Evolutionary conservation across 1,140 invertebrate genomes (phyloP).

Genomic region (Brachionus rubens): DNA sequence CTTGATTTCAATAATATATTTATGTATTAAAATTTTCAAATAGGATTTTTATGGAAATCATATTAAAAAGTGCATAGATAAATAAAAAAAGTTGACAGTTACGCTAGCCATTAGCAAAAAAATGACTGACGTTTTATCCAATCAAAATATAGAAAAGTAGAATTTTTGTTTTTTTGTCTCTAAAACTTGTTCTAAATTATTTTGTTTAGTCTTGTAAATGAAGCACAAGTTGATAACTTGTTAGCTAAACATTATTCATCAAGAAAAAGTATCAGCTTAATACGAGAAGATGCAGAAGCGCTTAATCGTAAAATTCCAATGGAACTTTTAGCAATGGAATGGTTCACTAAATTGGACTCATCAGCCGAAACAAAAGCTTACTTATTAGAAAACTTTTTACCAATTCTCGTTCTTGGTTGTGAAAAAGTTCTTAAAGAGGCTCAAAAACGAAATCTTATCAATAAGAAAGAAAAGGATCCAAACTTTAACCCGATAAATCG

Average conservation of each 20-base stretch:
- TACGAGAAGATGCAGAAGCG: neutral
- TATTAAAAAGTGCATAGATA: no score
- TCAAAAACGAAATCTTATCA: slow-evolving; percentile 53
- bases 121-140: no score
- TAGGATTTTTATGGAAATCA: slow-evolving; percentile 9
- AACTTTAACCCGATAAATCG: slow-evolving; percentile 61
- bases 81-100: no score
- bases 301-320: slow-evolving; percentile 53
- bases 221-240: neutral
- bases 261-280: neutral
- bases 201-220: neutral
- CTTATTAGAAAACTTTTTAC: slow-evolving; percentile 58
- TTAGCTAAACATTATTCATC: neutral
- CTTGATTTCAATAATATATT: neutral
- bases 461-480: slow-evolving; percentile 50
- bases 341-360: slow-evolving; percentile 53
- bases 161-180: neutral
- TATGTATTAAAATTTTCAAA: neutral
- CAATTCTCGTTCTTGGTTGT: slow-evolving; percentile 57
- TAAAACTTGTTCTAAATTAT: neutral
- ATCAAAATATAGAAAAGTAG: neutral
- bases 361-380: slow-evolving; percentile 56
- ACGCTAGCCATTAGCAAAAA: no score
- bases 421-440: slow-evolving; percentile 59
- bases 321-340: slow-evolving; percentile 57